Evolutionary conservation across 1,140 invertebrate genomes (phyloP).

Genomic region (Drosophila kikkawai): DNA sequence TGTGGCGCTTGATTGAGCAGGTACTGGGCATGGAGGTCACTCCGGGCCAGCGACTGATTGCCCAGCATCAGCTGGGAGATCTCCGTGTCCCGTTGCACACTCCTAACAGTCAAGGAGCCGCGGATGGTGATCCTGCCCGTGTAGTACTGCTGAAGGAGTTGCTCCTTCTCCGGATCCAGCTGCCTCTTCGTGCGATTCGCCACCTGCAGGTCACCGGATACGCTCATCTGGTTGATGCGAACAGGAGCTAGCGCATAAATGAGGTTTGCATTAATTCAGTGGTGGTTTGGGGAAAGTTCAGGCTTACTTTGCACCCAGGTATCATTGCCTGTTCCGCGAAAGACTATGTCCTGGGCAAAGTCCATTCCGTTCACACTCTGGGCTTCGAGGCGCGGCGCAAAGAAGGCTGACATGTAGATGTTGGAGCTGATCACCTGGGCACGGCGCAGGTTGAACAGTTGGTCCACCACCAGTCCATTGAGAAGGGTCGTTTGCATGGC

Average conservation of each 20-base stretch:
- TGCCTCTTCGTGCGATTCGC: constrained; percentile 23
- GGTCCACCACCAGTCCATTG: constrained; percentile 59
- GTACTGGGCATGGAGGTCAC: constrained; percentile 34
- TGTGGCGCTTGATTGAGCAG: constrained; percentile 53
- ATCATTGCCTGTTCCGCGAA: constrained; percentile 42
- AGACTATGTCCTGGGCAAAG: constrained; percentile 70
- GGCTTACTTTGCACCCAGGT: constrained; percentile 61
- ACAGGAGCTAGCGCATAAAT: constrained; percentile 59
- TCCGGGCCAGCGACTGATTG: constrained; percentile 42
- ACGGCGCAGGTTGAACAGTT: constrained; percentile 68
- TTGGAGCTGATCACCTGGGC: constrained; percentile 65
- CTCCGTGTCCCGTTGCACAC: constrained; percentile 46
- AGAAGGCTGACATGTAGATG: constrained; percentile 69
- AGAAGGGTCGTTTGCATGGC: constrained; percentile 53
- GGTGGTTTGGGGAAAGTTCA: no score
- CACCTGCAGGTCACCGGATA: constrained; percentile 59
- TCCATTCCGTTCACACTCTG: constrained; percentile 60
- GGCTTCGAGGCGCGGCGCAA: constrained; percentile 57
- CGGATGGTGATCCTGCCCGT: constrained; percentile 61
- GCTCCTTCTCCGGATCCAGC: not conserved
- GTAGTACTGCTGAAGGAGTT: constrained; percentile 69
- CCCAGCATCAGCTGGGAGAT: constrained; percentile 25
- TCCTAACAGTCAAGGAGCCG: constrained; percentile 62
- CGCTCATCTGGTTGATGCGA: constrained; percentile 63
- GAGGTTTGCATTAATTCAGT: not conserved